Conservation (phyloP, 2,797 vertebrate genomes). For the Poecilia picta region DNA sequence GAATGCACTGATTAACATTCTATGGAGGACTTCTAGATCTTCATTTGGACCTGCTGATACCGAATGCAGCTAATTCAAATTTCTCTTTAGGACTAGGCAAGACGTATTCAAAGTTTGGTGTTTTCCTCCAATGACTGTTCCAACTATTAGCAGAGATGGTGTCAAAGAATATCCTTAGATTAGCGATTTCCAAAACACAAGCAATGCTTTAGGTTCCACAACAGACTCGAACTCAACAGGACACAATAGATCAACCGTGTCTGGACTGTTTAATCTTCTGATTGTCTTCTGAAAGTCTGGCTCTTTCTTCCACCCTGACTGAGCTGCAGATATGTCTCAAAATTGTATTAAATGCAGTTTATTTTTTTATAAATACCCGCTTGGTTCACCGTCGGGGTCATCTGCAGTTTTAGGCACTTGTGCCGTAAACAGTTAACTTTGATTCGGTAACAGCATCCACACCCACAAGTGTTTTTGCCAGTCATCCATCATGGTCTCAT, state of each 20-base stretch:
- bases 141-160: background rate
- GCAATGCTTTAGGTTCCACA: background rate
- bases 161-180: background rate
- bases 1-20: background rate
- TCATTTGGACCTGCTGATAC: background rate
- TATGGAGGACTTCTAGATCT: background rate
- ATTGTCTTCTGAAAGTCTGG: conserved; percentile 3
- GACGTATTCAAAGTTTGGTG: background rate
- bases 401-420: background rate
- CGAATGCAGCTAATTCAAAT: background rate
- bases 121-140: background rate
- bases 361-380: background rate
- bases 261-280: background rate
- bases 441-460: background rate
- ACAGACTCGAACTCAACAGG: background rate
- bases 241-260: background rate
- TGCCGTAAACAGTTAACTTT: background rate
- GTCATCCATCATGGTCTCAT: conserved; percentile 2
- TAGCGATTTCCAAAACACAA: background rate
- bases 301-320: background rate
- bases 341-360: background rate
- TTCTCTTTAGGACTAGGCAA: background rate
- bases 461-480: background rate
- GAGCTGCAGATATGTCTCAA: background rate
- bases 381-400: background rate